Percentiles rank a stretch among this genome's conserved stretches.
phyloP scores from a whole-genome alignment of 2,113 vertebrate genomes.

The Canis aureus region DNA sequence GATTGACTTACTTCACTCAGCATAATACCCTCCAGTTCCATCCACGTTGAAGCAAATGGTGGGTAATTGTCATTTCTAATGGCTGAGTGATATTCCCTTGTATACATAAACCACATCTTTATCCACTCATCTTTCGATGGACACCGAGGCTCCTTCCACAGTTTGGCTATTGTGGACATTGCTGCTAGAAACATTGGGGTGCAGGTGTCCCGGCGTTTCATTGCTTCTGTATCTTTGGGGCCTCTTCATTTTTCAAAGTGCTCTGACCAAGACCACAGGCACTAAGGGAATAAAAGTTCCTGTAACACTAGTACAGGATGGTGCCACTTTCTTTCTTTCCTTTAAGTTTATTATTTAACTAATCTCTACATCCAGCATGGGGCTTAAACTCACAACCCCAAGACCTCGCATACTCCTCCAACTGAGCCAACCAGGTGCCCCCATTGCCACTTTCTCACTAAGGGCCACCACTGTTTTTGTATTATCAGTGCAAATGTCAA shows the following conservation, averaged over 20 bases:
- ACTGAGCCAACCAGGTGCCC: background rate
- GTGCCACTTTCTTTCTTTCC: background rate
- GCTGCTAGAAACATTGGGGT: too few relatives aligned
- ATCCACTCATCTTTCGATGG: too few relatives aligned
- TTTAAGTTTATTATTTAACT: background rate
- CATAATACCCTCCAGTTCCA: too few relatives aligned
- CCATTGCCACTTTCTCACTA: background rate
- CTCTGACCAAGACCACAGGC: background rate
- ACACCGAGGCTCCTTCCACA: too few relatives aligned
- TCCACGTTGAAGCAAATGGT: too few relatives aligned
- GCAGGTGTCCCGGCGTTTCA: too few relatives aligned
- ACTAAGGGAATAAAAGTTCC: background rate
- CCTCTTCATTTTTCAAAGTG: background rate
- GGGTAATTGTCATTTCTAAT: too few relatives aligned
- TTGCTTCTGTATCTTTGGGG: too few relatives aligned
- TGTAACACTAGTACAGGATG: background rate
- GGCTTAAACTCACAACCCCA: background rate
- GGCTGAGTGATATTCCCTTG: too few relatives aligned
- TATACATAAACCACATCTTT: too few relatives aligned
- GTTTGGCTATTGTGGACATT: too few relatives aligned
- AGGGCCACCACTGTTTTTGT: background rate
- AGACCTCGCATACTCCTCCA: background rate
- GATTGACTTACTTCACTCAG: too few relatives aligned
- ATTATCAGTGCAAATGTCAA: background rate
- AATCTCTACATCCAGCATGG: background rate